Base-by-base conservation (phyloP, 2,888 invertebrate species). In the Perizoma flavofasciatum region DNA sequence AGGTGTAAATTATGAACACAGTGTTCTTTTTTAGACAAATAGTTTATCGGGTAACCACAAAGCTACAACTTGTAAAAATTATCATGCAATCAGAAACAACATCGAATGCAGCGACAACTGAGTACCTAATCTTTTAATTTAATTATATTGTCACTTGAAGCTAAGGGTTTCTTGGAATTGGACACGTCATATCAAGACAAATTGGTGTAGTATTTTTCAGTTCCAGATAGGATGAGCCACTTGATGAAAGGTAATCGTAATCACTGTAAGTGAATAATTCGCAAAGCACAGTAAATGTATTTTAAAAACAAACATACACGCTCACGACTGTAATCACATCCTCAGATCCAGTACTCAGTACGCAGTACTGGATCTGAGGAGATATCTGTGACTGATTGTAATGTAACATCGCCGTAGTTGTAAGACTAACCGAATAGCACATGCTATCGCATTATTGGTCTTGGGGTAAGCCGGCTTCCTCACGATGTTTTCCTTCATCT, bases 41-140 rank as follows among this genome's bases (percentile, higher is more conserved):
- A 3, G 22, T 22, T 22, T 22, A 22, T 22, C 22, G 3, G 22
- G 1, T 37, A 37, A 6, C 5, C 7, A 10, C 40, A 60, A 55
- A 39, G 45, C 39, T 44, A 59, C 45, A 39, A 59, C 54, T 62
- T 67, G 68, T 67, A 68, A 60, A 65, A 67, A 63, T 63, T 56
- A 69, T 57, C 50, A 57, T 61, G 53, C 64, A 59, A 59, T 61
- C n/a, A 50, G 52, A 47, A 50, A 37, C 39, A 60, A 33, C 44
- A 46, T 51, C 43, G 35, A 61, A 53, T 44, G 49, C 48, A 47
- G 49, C 51, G 54, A 48, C 55, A 37, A 43, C 53, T 67, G 66
- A 62, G 61, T 63, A 22, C 37, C 5, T 65, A 65, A 58, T 44
- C 33, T 41, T 40, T 56, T 61, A 60, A 63, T 65, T 67, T 49